Conservation (phyloP, 2,888 invertebrate species). For the Odontomyia ornata region DNA sequence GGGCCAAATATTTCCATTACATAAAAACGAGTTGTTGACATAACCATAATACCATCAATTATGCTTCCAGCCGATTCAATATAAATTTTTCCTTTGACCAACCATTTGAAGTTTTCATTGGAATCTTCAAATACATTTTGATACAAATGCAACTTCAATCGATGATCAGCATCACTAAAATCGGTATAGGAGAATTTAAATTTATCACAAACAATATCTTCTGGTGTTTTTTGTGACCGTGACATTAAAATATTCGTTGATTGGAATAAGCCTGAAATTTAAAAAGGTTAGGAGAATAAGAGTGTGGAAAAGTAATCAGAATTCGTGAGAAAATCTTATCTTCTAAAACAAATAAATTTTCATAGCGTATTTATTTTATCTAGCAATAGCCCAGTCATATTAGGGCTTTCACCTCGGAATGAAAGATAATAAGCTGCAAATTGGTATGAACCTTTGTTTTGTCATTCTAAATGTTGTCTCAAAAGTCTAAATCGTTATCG, state of each 20-base stretch:
- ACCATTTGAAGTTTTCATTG: conserved; percentile 67
- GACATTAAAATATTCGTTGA: conserved; percentile 65
- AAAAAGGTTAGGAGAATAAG: not conserved
- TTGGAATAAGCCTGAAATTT: conserved; percentile 64
- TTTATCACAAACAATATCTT: conserved; percentile 52
- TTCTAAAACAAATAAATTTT: no score
- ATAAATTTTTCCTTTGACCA: conserved; percentile 65
- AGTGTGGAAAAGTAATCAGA: no score
- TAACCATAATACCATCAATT: conserved; percentile 65
- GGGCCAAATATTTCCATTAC: conserved; percentile 65
- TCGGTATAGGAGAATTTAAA: conserved; percentile 68
- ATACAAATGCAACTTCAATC: conserved; percentile 69
- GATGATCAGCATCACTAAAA: conserved; percentile 68
- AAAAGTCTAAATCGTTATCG: no score
- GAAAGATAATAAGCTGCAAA: no score
- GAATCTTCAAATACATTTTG: conserved; percentile 67
- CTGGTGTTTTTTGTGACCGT: conserved; percentile 59
- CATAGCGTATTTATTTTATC: no score
- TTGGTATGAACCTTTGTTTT: no score
- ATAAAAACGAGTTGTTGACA: conserved; percentile 67
- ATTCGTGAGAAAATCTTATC: no score
- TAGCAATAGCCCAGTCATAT: no score
- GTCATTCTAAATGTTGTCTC: no score
- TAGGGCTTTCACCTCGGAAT: no score
- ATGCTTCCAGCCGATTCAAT: conserved; percentile 61